These are phyloP conservation scores for Callopanchax toddi DNA, from an alignment of 2,113 vertebrate genomes.

Conservation along the genomic window DNA sequence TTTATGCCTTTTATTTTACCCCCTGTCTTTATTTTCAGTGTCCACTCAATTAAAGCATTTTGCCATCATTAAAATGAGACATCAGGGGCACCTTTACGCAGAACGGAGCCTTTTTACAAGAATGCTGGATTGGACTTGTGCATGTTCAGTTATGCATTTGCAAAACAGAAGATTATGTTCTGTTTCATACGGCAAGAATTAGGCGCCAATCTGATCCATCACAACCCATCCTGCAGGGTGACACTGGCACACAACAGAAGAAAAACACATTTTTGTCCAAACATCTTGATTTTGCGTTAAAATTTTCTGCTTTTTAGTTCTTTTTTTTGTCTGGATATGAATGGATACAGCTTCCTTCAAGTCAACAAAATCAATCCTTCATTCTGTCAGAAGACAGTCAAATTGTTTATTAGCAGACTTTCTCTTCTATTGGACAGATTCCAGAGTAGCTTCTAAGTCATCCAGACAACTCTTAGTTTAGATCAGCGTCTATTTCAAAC, in stretches of 20 bases:
- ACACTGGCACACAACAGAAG: neutral
- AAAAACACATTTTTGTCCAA: neutral
- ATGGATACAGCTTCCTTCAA: too few relatives aligned
- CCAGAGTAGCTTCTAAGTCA: slow-evolving; percentile 53
- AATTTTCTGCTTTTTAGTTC: too few relatives aligned
- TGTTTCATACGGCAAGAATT: neutral
- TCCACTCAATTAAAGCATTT: slow-evolving; percentile 58
- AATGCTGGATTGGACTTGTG: slow-evolving; percentile 11
- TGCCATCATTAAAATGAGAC: slow-evolving; percentile 39
- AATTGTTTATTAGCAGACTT: slow-evolving; percentile 43
- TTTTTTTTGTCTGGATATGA: too few relatives aligned
- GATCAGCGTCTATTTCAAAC: slow-evolving; percentile 33
- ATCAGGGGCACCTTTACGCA: slow-evolving; percentile 20
- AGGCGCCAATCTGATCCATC: neutral
- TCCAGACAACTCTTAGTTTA: slow-evolving; percentile 29
- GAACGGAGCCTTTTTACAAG: slow-evolving; percentile 3
- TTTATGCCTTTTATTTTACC: slow-evolving; percentile 54
- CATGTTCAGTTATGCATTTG: neutral
- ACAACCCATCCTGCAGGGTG: neutral
- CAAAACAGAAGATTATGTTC: neutral
- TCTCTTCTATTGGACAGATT: slow-evolving; percentile 57
- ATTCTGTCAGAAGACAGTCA: slow-evolving; percentile 4
- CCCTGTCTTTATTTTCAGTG: slow-evolving; percentile 47
- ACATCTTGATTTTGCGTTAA: neutral
- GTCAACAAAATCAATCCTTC: too few relatives aligned